These are phyloP conservation scores for Drosophila malerkotliana DNA, from an alignment of 1,140 invertebrate genomes.

Conservation along the genomic window DNA sequence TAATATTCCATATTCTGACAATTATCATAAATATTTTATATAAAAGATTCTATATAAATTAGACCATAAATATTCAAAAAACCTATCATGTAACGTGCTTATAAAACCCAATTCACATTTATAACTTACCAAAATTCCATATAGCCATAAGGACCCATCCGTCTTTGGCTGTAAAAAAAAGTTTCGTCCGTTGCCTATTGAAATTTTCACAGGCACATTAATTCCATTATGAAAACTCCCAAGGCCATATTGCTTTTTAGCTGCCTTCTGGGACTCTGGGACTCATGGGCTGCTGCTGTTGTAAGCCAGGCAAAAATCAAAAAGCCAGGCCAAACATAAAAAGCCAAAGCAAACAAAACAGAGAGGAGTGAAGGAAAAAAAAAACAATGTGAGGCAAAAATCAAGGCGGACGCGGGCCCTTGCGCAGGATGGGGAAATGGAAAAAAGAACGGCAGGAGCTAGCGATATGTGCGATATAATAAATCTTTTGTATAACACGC, in stretches of 20 bases:
- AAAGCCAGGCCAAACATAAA: constrained; percentile 58
- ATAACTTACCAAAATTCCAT: constrained; percentile 63
- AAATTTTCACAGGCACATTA: constrained; percentile 71
- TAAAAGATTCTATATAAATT: background rate
- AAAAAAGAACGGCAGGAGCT: constrained; percentile 56
- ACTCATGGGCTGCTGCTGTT: constrained; percentile 14
- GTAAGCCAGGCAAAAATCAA: constrained; percentile 50
- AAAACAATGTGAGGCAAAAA: constrained; percentile 15
- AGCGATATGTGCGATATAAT: constrained; percentile 77
- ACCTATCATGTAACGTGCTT: constrained; percentile 20
- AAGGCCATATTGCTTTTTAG: constrained; percentile 64
- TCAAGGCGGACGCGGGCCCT: constrained; percentile 11
- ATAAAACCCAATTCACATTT: constrained; percentile 43
- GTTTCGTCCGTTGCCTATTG: constrained; percentile 55
- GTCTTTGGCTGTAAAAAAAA: constrained; percentile 36
- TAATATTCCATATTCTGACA: too few relatives aligned
- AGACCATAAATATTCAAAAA: constrained; percentile 13
- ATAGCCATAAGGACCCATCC: constrained; percentile 46
- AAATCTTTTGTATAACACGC: constrained; percentile 78
- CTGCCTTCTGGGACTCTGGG: constrained; percentile 8
- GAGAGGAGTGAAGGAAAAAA: background rate
- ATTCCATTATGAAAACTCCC: constrained; percentile 69
- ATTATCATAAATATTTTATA: background rate
- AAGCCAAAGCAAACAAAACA: constrained; percentile 63
- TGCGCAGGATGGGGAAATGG: constrained; percentile 42